These are phyloP conservation scores for Oreochromis spilurus DNA, from an alignment of 2,113 vertebrate genomes.

Conservation along the genomic window DNA sequence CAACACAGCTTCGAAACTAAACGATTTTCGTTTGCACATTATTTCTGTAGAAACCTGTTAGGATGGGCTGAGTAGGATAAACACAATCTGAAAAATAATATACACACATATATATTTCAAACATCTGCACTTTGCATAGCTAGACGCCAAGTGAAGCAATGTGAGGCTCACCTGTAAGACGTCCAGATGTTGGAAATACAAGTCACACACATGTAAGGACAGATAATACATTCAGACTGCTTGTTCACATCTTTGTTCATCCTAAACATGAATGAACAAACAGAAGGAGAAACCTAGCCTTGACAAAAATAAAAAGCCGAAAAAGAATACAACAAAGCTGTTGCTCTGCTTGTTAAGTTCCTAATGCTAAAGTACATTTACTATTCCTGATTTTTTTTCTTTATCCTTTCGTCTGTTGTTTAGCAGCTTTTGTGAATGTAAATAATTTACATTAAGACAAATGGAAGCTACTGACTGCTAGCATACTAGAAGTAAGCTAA, in stretches of 20 bases:
- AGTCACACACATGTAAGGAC: neutral
- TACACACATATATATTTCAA: neutral
- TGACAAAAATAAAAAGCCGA: neutral
- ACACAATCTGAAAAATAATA: neutral
- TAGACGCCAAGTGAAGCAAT: neutral
- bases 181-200: neutral
- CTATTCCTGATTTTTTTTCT: neutral
- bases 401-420: neutral
- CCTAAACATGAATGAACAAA: neutral
- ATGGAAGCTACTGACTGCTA: neutral
- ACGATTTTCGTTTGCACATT: neutral
- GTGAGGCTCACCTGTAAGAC: neutral
- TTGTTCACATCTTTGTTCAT: constrained; percentile 18
- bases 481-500: neutral
- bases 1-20: neutral
- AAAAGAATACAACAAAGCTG: no score
- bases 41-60: neutral
- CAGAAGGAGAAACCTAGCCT: neutral
- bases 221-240: neutral
- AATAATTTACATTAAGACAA: neutral
- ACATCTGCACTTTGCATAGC: neutral
- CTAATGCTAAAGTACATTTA: neutral
- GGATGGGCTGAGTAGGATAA: neutral
- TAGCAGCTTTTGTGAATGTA: neutral
- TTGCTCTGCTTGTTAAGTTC: neutral